These are phyloP conservation scores for Monochamus alternatus DNA, from an alignment of 2,888 invertebrate genomes.

Conservation along the genomic window DNA sequence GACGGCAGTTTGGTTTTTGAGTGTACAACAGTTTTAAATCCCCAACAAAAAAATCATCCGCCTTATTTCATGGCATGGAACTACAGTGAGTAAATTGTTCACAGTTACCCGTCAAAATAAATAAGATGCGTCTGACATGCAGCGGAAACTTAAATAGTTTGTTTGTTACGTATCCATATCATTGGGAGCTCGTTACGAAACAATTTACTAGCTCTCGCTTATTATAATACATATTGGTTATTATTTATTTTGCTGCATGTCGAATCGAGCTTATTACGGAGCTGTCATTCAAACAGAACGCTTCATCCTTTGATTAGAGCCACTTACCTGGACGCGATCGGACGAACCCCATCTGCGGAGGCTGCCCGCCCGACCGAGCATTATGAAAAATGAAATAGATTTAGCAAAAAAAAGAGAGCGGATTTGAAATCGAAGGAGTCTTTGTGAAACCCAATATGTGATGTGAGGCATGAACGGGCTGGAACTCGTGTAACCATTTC, in stretches of 20 bases:
- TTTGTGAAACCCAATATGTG: constrained; percentile 54
- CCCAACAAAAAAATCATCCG: too few relatives aligned
- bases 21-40: too few relatives aligned
- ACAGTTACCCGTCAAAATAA: too few relatives aligned
- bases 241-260: background rate
- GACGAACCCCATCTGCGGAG: constrained; percentile 26
- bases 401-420: constrained; percentile 33
- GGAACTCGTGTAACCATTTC: constrained; percentile 51
- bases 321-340: background rate
- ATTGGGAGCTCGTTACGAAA: background rate
- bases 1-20: too few relatives aligned
- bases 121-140: too few relatives aligned
- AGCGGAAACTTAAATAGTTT: too few relatives aligned
- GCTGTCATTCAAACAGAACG: constrained; percentile 2
- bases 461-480: constrained; percentile 48
- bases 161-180: too few relatives aligned
- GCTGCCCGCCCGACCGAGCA: constrained; percentile 42
- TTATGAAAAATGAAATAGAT: constrained; percentile 47
- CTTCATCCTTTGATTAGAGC: background rate
- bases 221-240: background rate
- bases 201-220: background rate
- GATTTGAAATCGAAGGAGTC: constrained; percentile 53
- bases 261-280: background rate
- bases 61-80: too few relatives aligned
- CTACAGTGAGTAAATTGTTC: too few relatives aligned